phyloP scores from a whole-genome alignment of 2,113 vertebrate species.

The Eurypyga helias region DNA sequence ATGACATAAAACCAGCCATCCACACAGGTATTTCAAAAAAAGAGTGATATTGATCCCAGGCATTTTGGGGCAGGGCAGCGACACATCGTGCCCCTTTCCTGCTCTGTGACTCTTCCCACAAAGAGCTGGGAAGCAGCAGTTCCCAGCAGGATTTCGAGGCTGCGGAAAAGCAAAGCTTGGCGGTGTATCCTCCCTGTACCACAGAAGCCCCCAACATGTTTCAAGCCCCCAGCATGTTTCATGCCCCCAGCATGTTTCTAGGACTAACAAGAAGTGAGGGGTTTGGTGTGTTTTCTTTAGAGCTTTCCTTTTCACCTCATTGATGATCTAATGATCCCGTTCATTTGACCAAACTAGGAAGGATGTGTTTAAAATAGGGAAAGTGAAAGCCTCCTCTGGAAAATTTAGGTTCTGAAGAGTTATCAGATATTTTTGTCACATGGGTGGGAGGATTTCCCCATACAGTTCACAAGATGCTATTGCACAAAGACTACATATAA shows the following conservation, averaged over 20 bases:
- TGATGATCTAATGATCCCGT: background rate
- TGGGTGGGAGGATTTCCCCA: conserved; percentile 34
- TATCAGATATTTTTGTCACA: background rate
- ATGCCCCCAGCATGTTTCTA: background rate
- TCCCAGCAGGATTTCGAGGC: background rate
- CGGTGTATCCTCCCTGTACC: background rate
- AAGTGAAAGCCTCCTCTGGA: background rate
- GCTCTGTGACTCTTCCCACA: background rate
- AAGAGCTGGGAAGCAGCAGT: background rate
- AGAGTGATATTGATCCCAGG: background rate
- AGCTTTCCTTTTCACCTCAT: background rate
- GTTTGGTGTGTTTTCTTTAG: background rate
- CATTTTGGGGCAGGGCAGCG: background rate
- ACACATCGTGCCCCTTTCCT: rapidly evolving
- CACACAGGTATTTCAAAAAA: background rate
- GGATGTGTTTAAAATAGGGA: background rate
- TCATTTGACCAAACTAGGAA: background rate
- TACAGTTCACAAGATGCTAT: background rate
- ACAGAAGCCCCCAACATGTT: background rate
- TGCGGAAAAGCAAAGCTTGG: background rate
- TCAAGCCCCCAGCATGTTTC: too few species aligned
- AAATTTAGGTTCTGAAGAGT: conserved; percentile 16
- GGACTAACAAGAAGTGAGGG: background rate
- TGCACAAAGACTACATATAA: background rate
- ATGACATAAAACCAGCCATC: background rate